Evolutionary conservation across 53 echinoderm and acorn worm genomes (phyloP), one percentile per base, ranked within the genome.

Genomic region (Hippasteria phrygiana): DNA sequence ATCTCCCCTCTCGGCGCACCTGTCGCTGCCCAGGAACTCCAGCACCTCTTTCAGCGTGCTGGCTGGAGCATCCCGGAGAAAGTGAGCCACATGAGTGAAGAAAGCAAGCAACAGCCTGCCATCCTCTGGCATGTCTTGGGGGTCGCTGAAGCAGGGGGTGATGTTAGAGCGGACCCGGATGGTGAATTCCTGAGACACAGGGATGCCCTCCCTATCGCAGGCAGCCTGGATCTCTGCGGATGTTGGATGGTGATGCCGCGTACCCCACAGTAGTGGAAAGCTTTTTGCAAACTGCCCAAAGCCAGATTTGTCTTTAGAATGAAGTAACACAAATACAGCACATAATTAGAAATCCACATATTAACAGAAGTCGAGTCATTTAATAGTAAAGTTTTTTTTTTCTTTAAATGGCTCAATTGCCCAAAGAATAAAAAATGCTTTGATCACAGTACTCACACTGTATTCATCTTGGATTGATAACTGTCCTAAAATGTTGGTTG

Each of bases 111-210:
- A 24, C 38, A 79, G 38, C 2, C 35, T 56, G 5, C 56, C 79
- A 9, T 79, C 79, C n/a, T 79, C 62, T 9, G 56, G 24, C 56
- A 79, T 55, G 38, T 55, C 79, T 38, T 59, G 1, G 10, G 79
- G 79, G 38, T 79, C 62, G 79, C 41, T 12, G 37, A 79, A 39
- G 62, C 79, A 79, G 40, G 79, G 20, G 10, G 79, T 79, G 79
- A 79, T 56, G 10, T 79, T 48, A 28, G 59, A 29, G 1, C 34
- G 39, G 1, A 79, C 31, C 37, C 35, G 33, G 59, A 39, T 26
- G 16, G 20, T 13, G 9, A 59, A 10, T 38, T 79, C 79, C 36
- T 79, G 5, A 10, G 22, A 33, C 8, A 62, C 37, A 22, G 79
- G 62, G 79, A 79, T 79, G 24, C 59, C 36, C 22, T 31, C 28